These are phyloP conservation scores for Apus apus DNA, from an alignment of 2,113 vertebrate species.

Conservation along the genomic window DNA sequence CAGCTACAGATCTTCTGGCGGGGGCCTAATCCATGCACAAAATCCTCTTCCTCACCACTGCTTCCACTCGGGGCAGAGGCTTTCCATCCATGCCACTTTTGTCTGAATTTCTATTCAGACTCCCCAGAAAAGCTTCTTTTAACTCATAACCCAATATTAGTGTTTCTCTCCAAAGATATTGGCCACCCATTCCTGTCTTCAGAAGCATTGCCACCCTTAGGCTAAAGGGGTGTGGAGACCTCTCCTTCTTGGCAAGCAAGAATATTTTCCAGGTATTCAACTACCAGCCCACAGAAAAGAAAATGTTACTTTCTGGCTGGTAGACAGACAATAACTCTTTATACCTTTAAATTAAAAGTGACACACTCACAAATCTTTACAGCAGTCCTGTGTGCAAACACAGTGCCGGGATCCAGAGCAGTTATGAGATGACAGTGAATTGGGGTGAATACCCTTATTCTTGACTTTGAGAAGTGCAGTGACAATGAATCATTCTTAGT, in stretches of 20 bases:
- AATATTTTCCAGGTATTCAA: background rate
- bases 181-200: background rate
- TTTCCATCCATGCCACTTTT: background rate
- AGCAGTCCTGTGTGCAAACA: background rate
- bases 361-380: conserved; percentile 19
- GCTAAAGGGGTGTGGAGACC: background rate
- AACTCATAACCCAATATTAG: background rate
- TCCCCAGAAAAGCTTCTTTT: background rate
- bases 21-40: background rate
- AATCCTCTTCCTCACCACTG: background rate
- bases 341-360: conserved; percentile 54
- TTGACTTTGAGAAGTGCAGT: conserved; percentile 64
- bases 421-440: conserved; percentile 19
- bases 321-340: background rate
- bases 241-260: background rate
- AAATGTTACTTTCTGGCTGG: background rate
- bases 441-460: conserved; percentile 56
- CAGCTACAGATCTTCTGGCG: background rate
- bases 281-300: background rate
- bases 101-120: background rate
- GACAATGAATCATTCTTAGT: conserved; percentile 60
- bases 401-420: background rate
- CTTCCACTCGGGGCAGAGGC: background rate
- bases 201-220: background rate
- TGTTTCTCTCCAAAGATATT: background rate